Base-by-base conservation (phyloP, 2,113 vertebrate species). In the Eubucco bourcierii region DNA sequence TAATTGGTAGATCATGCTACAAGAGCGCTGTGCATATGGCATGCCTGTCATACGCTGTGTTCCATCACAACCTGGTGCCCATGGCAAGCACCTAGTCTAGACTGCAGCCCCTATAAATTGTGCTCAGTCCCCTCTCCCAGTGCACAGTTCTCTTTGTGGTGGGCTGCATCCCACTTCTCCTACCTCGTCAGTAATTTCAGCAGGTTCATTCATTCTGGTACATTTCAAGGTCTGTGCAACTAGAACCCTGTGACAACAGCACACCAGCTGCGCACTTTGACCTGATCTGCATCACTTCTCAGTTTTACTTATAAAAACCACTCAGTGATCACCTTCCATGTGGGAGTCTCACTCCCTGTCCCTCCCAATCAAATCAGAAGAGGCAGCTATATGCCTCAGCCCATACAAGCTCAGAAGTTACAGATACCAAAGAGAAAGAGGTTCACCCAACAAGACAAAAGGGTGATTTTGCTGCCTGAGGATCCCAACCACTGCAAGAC, bases 121-220 rank as follows among this genome's bases (percentile, higher is more conserved):
- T 12, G 65, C 46, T 1, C 8, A 34, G 61, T 18, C 28, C 2
- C 52, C 52, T 34, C 28, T 37, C 53, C 6, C 21, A 53, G 34
- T 4, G 56, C 56, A 1, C 39, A 7, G 33, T 23, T 47, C 52
- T 25, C 27, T 1, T 39, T 12, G 15, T n/a, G 6, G 28, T 2
- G 21, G 28, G 44, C 76, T 19, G 25, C 24, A 1, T 3, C 21
- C 77, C 29, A 8, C 9, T 10, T 65, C 50, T 66, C 5, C 33
- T 28, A 3, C 50, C 50, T 25, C 3, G 8, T 44, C 72, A 47
- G 15, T 10, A 4, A 83, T 29, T 70, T 59, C 53, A 24, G 0
- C 0, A 1, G 3, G 7, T 16, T 68, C 21, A 50, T 37, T 19
- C 33, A 50, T 39, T 20, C 34, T 0, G 0, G 9, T 27, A 21